Conservation (phyloP, 1,140 invertebrate species). For the Drosophila kurseongensis region DNA sequence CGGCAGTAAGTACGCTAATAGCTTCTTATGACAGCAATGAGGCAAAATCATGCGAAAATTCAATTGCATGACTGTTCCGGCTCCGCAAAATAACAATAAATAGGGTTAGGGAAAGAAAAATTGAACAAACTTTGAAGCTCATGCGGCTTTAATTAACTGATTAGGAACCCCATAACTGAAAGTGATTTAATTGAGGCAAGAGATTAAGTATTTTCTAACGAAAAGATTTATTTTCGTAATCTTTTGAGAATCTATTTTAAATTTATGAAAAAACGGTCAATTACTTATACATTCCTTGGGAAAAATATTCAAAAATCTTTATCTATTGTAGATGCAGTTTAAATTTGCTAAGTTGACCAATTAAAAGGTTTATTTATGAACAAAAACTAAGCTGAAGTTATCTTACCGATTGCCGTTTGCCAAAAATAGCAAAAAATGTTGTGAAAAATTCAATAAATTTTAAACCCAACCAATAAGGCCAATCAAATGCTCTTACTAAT, state of each 20-base stretch:
- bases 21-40: slow-evolving; percentile 67
- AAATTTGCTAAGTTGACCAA: background rate
- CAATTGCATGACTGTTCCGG: slow-evolving; percentile 22
- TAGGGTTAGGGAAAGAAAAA: background rate
- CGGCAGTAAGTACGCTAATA: slow-evolving; percentile 69
- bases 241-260: background rate
- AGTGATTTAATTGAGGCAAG: background rate
- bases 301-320: background rate
- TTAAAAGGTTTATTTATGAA: slow-evolving; percentile 1
- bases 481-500: slow-evolving; percentile 10
- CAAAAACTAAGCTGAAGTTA: background rate
- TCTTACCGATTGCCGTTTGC: background rate
- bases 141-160: background rate
- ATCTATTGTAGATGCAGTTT: background rate
- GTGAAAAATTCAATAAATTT: slow-evolving; percentile 9
- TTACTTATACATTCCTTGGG: background rate
- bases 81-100: background rate
- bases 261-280: background rate
- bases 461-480: slow-evolving; percentile 5
- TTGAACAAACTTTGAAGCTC: no score
- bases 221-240: background rate
- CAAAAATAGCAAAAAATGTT: background rate
- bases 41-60: slow-evolving; percentile 57
- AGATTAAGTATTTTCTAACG: background rate
- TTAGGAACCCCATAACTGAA: background rate